phyloP scores from a whole-genome alignment of 2,113 vertebrate genomes.

The Sapayoa aenigma region DNA sequence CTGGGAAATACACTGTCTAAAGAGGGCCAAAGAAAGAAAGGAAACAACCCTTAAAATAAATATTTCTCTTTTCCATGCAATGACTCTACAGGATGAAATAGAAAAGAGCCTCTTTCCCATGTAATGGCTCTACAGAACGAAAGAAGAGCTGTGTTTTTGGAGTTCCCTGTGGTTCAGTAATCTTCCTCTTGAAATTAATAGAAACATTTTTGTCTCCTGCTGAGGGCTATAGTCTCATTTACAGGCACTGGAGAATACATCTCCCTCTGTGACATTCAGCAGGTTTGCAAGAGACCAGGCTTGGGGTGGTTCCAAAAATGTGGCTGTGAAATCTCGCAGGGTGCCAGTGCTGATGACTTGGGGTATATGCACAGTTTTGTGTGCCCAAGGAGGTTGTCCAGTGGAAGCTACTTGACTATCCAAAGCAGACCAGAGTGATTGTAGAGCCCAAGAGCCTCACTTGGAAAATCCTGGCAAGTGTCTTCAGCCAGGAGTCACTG shows the following conservation, averaged over 20 bases:
- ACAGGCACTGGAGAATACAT: not conserved
- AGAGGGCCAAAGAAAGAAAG: not conserved
- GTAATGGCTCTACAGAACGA: not conserved
- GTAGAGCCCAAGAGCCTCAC: not conserved
- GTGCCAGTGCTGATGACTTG: accelerated
- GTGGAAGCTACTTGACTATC: not conserved
- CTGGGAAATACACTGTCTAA: not conserved
- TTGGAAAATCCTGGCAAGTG: not conserved
- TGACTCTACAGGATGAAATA: not conserved
- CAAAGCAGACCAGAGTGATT: not conserved
- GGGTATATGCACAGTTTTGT: not conserved
- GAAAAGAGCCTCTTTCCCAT: not conserved
- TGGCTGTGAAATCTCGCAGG: not conserved
- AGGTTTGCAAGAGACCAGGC: not conserved
- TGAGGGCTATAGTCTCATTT: not conserved
- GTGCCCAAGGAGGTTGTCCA: not conserved
- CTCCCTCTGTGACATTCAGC: not conserved
- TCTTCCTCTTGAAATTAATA: not conserved
- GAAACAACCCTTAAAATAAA: not conserved
- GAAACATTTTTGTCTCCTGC: not conserved
- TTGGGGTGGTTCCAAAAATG: not conserved
- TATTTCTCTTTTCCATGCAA: not conserved
- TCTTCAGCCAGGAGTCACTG: not conserved
- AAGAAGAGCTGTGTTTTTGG: not conserved
- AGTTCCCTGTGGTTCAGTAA: not conserved